A percentile compares a stretch with the other conserved stretches of the same genome.
phyloP scores from a whole-genome alignment of 2,888 invertebrate species.

The Drosophila recens region DNA sequence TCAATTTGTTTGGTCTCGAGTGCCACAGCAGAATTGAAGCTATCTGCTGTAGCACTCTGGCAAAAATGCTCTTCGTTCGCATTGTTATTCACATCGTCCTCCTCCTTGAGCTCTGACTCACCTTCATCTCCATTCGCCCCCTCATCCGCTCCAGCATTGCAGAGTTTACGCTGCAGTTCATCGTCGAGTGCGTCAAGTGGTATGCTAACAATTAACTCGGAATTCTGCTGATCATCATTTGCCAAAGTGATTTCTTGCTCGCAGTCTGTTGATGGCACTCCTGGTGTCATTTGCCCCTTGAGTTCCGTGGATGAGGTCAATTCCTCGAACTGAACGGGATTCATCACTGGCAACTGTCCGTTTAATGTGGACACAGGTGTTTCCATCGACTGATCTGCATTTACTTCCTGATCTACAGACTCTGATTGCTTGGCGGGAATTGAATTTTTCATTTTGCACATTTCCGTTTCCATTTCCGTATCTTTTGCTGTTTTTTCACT shows the following conservation, averaged over 20 bases:
- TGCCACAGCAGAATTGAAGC: slow-evolving; percentile 79
- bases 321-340: slow-evolving; percentile 56
- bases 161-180: slow-evolving; percentile 60
- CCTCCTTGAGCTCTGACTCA: slow-evolving; percentile 16
- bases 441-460: not conserved
- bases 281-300: slow-evolving; percentile 13
- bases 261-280: slow-evolving; percentile 21
- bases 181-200: slow-evolving; percentile 60
- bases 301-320: slow-evolving; percentile 63
- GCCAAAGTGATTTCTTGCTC: slow-evolving; percentile 19
- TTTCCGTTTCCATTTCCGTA: not conserved
- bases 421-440: too few relatives aligned
- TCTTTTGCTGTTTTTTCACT: not conserved
- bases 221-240: slow-evolving; percentile 1
- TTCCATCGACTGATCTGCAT: not conserved
- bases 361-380: not conserved
- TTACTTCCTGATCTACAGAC: not conserved
- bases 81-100: slow-evolving; percentile 72
- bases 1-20: slow-evolving; percentile 59
- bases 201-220: slow-evolving; percentile 65
- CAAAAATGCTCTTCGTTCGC: slow-evolving; percentile 73
- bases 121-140: not conserved
- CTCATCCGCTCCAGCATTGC: slow-evolving; percentile 8
- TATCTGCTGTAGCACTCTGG: slow-evolving; percentile 77
- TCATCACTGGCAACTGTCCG: not conserved